phyloP scores from a whole-genome alignment of 2,797 vertebrate genomes.

The Ceyx erithaca region DNA sequence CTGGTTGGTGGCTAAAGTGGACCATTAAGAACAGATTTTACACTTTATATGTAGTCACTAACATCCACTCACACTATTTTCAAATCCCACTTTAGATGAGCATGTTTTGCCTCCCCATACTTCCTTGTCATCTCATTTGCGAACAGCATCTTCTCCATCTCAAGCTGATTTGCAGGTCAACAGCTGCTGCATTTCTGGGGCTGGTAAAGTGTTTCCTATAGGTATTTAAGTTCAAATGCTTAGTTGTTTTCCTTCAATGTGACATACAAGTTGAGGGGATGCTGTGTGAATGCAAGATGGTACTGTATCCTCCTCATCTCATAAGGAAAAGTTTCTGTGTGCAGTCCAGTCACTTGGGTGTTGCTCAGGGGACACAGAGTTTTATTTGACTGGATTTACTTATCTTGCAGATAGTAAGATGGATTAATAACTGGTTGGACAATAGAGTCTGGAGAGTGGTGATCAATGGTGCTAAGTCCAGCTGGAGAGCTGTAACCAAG shows the following conservation, averaged over 20 bases:
- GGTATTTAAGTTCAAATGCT: neutral
- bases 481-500: too few species aligned
- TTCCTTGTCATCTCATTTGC: neutral
- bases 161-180: neutral
- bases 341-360: neutral
- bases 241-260: neutral
- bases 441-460: too few species aligned
- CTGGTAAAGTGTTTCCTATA: neutral
- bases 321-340: neutral
- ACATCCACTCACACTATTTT: neutral
- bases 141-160: neutral
- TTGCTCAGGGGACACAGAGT: neutral
- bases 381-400: conserved; percentile 14
- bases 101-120: rapidly evolving
- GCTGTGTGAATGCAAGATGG: neutral
- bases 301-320: neutral
- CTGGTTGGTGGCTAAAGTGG: neutral
- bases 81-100: neutral
- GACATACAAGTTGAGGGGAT: neutral
- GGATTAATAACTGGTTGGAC: too few species aligned
- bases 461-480: too few species aligned
- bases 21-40: neutral
- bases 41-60: neutral
- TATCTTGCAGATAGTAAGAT: too few species aligned
- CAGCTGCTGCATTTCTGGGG: neutral